Percentiles rank a stretch among this genome's conserved stretches.
These are phyloP conservation scores for Acronicta leporina DNA, from an alignment of 2,888 invertebrate species.

Conservation along the genomic window DNA sequence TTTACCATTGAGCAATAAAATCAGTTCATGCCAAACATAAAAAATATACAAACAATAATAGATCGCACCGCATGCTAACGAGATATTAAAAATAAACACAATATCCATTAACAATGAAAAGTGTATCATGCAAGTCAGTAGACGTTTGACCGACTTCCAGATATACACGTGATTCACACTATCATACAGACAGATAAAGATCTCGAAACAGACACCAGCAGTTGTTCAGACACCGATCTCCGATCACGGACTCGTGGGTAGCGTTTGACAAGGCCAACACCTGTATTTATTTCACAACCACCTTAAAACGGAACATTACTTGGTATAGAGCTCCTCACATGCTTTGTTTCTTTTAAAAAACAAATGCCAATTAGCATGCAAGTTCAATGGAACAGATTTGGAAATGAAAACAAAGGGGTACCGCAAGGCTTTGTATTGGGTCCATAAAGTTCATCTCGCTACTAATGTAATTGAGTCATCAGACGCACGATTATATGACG, in stretches of 20 bases:
- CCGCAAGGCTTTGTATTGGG: conserved; percentile 56
- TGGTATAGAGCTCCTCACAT: conserved; percentile 33
- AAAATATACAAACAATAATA: conserved; percentile 45
- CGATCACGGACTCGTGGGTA: conserved; percentile 61
- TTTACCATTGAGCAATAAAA: conserved; percentile 49
- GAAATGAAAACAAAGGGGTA: conserved; percentile 49
- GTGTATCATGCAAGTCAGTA: conserved; percentile 56
- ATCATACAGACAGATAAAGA: conserved; percentile 65
- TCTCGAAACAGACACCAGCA: conserved; percentile 60
- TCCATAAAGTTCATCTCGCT: conserved; percentile 28
- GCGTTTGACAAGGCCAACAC: conserved; percentile 69
- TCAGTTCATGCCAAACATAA: conserved; percentile 35
- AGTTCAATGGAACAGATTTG: conserved; percentile 53
- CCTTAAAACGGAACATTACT: conserved; percentile 54
- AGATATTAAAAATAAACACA: conserved; percentile 58
- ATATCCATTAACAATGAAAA: conserved; percentile 59
- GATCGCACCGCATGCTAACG: conserved; percentile 43
- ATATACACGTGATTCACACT: conserved; percentile 69
- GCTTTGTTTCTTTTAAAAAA: conserved; percentile 56
- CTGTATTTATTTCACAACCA: conserved; percentile 66
- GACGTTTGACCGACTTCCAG: conserved; percentile 71
- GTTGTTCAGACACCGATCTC: conserved; percentile 71
- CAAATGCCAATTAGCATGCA: conserved; percentile 46
- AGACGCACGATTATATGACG: conserved; percentile 48
- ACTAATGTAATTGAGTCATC: conserved; percentile 30